A percentile compares a stretch with the other conserved stretches of the same genome.
Evolutionary conservation across 2,888 invertebrate genomes (phyloP).

Genomic region (Cataglyphis livida): DNA sequence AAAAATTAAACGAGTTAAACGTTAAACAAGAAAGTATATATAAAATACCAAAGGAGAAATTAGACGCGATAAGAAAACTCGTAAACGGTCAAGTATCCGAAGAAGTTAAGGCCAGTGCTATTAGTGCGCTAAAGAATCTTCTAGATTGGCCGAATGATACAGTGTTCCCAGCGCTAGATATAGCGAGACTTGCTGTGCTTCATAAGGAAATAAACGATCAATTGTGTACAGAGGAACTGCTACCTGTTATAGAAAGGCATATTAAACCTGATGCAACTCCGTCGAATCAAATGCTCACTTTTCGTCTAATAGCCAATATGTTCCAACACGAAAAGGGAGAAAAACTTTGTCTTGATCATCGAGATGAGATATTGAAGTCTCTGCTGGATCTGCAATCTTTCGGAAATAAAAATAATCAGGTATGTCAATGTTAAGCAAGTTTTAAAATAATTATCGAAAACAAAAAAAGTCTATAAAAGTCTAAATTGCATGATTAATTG

Average conservation of each 20-base stretch:
- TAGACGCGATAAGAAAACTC: slow-evolving; percentile 89
- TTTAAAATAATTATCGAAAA: slow-evolving; percentile 23
- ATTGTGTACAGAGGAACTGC: slow-evolving; percentile 85
- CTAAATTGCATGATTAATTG: slow-evolving; percentile 5
- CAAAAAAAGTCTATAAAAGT: background rate
- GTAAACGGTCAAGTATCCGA: slow-evolving; percentile 81
- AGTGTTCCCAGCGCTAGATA: slow-evolving; percentile 95
- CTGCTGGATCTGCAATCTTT: slow-evolving; percentile 87
- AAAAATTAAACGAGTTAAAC: slow-evolving; percentile 89
- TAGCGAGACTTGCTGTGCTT: slow-evolving; percentile 93
- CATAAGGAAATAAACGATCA: slow-evolving; percentile 88
- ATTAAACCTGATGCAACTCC: slow-evolving; percentile 86
- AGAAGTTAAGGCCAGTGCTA: slow-evolving; percentile 63
- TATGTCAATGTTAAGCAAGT: slow-evolving; percentile 74
- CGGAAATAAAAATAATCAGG: slow-evolving; percentile 89
- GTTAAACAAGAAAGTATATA: slow-evolving; percentile 87
- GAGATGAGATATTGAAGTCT: slow-evolving; percentile 87
- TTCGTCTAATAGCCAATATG: slow-evolving; percentile 93
- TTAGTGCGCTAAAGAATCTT: slow-evolving; percentile 74
- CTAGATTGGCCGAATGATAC: slow-evolving; percentile 87
- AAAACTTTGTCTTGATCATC: slow-evolving; percentile 87
- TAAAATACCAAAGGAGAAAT: slow-evolving; percentile 87
- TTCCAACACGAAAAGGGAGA: slow-evolving; percentile 90
- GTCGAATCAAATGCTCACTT: slow-evolving; percentile 92
- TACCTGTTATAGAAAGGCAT: slow-evolving; percentile 84